Evolutionary conservation across 2,797 vertebrate genomes (phyloP).

Genomic region (Acridotheres tristis): DNA sequence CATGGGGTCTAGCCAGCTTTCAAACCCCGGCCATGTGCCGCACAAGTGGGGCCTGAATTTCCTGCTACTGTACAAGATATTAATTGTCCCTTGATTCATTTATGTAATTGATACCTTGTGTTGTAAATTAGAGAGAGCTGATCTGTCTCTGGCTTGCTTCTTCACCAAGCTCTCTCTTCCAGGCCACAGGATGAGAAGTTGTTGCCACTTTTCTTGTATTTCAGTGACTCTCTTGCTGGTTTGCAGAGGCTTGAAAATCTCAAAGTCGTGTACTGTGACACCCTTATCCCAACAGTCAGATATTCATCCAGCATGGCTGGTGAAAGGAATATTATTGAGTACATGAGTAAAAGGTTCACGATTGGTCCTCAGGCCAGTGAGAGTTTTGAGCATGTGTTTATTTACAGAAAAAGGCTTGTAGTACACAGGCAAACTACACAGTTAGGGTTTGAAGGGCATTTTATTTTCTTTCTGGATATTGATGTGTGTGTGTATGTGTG

Average conservation of each 20-base stretch:
- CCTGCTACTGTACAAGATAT: slow-evolving; percentile 8
- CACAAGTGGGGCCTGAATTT: not conserved
- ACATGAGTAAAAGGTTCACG: not conserved
- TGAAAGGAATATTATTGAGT: not conserved
- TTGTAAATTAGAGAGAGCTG: not conserved
- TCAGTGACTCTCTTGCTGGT: not conserved
- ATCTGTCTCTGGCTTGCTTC: not conserved
- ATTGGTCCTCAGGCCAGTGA: not conserved
- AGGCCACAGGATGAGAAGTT: not conserved
- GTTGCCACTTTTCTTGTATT: not conserved
- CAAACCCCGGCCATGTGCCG: not conserved
- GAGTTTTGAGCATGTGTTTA: not conserved
- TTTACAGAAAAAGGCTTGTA: not conserved
- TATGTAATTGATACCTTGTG: not conserved
- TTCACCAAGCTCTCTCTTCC: not conserved
- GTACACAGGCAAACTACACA: not conserved
- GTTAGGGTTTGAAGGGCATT: not conserved
- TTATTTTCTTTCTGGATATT: not conserved
- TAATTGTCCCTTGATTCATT: slow-evolving; percentile 1
- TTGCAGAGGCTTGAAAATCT: not conserved
- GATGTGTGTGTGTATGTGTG: not conserved
- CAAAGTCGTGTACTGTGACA: rapidly evolving
- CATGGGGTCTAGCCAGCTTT: slow-evolving; percentile 11
- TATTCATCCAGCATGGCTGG: not conserved
- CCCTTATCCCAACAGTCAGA: not conserved